Conservation (phyloP, 2,113 vertebrate genomes). For the Rhombomys opimus region DNA sequence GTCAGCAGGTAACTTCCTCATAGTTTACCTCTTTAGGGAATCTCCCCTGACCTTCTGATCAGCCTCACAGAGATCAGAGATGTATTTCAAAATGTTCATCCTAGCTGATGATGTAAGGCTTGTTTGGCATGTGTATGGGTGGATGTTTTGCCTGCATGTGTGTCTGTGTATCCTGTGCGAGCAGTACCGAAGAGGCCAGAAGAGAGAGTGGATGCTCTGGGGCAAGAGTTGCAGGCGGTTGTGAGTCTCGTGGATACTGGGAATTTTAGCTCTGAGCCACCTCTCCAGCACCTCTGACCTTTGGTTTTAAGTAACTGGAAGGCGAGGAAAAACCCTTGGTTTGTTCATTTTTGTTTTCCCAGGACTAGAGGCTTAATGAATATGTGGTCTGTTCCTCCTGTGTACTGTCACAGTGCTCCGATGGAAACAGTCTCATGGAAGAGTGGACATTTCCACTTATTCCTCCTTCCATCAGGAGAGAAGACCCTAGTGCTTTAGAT, state of each 20-base stretch:
- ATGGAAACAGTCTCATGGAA: background rate
- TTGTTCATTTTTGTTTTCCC: background rate
- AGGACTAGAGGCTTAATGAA: background rate
- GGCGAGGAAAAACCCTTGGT: background rate
- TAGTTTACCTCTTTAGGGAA: background rate
- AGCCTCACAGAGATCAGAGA: background rate
- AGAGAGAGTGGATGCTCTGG: background rate
- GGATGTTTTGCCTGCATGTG: background rate
- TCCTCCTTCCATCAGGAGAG: background rate
- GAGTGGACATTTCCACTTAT: accelerated
- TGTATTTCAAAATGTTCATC: background rate
- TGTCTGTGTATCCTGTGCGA: background rate
- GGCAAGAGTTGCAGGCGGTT: background rate
- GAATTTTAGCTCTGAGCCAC: background rate
- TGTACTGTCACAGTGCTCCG: background rate
- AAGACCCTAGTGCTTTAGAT: background rate
- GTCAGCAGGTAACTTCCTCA: background rate
- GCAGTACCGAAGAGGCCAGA: background rate
- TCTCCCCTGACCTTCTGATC: background rate
- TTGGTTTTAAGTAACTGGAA: conserved; percentile 20
- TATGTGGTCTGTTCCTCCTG: background rate
- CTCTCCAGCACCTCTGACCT: background rate
- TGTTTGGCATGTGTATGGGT: background rate
- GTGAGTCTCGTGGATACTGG: background rate
- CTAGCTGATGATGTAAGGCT: background rate